phyloP scores from a whole-genome alignment of 2,888 invertebrate genomes.

The Plebejus anna region DNA sequence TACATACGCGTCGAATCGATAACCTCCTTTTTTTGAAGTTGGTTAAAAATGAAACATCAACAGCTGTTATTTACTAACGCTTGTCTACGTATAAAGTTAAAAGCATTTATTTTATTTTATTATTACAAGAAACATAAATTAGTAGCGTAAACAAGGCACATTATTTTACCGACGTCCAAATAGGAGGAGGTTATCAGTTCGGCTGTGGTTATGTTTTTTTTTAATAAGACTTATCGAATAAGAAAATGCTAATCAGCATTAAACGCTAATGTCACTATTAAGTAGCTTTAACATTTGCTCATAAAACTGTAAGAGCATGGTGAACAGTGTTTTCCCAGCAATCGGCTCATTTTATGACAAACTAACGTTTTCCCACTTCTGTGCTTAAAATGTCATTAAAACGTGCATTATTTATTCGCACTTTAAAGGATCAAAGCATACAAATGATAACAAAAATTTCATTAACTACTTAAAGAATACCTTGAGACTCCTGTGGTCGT shows the following conservation, averaged over 20 bases:
- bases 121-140: too few relatives aligned
- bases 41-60: too few relatives aligned
- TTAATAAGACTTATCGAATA: neutral
- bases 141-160: too few relatives aligned
- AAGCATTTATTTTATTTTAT: too few relatives aligned
- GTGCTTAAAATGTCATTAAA: neutral
- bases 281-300: slow-evolving; percentile 1
- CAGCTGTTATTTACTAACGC: too few relatives aligned
- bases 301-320: neutral
- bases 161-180: too few relatives aligned
- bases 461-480: neutral
- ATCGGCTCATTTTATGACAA: neutral
- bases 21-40: too few relatives aligned
- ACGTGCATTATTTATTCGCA: neutral
- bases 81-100: too few relatives aligned
- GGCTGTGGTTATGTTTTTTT: too few relatives aligned
- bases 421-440: neutral
- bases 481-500: too few relatives aligned
- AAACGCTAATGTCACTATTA: neutral
- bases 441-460: neutral
- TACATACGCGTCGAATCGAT: too few relatives aligned
- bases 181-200: too few relatives aligned
- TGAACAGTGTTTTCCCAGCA: neutral
- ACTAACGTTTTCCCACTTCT: neutral
- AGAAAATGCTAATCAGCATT: neutral